Evolutionary conservation across 2,888 invertebrate genomes (phyloP).

Genomic region (Siphonodentalium dalli): DNA sequence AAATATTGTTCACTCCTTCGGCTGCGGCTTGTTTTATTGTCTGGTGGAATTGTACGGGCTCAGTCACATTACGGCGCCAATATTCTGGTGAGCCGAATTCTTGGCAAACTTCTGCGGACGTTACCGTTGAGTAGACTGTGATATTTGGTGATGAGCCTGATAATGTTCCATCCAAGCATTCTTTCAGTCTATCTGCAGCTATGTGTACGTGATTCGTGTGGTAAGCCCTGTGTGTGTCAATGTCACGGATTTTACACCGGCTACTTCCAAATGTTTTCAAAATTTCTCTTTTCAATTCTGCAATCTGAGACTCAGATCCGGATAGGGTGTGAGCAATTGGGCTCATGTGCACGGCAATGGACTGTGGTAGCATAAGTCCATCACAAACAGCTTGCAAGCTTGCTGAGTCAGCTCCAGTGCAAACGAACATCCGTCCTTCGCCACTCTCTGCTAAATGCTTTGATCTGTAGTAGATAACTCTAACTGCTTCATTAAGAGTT

Average conservation of each 20-base stretch:
- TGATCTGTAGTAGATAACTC: slow-evolving; percentile 35
- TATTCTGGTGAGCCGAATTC: slow-evolving; percentile 23
- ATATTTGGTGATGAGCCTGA: slow-evolving; percentile 10
- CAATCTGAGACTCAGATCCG: slow-evolving; percentile 29
- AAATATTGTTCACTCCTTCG: slow-evolving; percentile 22
- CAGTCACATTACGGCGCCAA: slow-evolving; percentile 34
- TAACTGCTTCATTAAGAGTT: slow-evolving; percentile 32
- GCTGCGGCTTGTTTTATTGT: slow-evolving; percentile 21
- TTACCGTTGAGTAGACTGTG: slow-evolving; percentile 33
- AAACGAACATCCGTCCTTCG: slow-evolving; percentile 36
- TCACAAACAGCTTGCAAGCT: slow-evolving; percentile 16
- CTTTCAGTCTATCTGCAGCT: slow-evolving; percentile 13
- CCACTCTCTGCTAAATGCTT: slow-evolving; percentile 17
- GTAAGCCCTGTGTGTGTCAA: slow-evolving; percentile 30
- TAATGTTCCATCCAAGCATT: slow-evolving; percentile 12
- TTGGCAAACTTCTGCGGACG: slow-evolving; percentile 12
- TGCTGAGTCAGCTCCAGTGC: slow-evolving; percentile 22
- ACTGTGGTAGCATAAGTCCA: not conserved
- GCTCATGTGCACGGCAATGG: slow-evolving; percentile 38
- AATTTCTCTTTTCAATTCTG: slow-evolving; percentile 17
- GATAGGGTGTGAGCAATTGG: slow-evolving; percentile 37
- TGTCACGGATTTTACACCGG: slow-evolving; percentile 9
- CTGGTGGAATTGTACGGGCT: slow-evolving; percentile 32
- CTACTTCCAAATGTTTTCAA: not conserved
- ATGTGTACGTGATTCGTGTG: slow-evolving; percentile 31